These are phyloP conservation scores for Alloplasta piceator DNA, from an alignment of 2,888 invertebrate species.

Conservation along the genomic window DNA sequence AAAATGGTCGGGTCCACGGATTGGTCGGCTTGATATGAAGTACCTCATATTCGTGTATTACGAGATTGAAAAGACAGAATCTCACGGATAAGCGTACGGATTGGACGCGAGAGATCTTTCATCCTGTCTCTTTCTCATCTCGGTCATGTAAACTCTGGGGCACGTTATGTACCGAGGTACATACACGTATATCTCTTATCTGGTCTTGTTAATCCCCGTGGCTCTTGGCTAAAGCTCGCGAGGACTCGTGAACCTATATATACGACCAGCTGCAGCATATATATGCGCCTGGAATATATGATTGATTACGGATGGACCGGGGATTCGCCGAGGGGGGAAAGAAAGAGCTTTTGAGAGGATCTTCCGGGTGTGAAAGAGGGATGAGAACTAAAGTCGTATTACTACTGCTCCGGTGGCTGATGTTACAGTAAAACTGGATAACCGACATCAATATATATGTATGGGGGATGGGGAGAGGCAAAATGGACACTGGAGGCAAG, in stretches of 20 bases:
- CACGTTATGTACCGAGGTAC: not conserved
- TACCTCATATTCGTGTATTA: not conserved
- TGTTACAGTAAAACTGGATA: constrained; percentile 36
- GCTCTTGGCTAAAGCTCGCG: constrained; percentile 31
- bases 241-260: constrained; percentile 19
- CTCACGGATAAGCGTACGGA: constrained; percentile 16
- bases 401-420: constrained; percentile 18
- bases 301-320: constrained; percentile 50
- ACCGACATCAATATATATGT: not conserved
- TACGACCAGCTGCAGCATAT: constrained; percentile 25
- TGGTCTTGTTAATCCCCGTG: constrained; percentile 48
- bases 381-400: constrained; percentile 27
- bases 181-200: constrained; percentile 27
- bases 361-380: constrained; percentile 33
- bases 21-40: too few relatives aligned
- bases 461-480: too few relatives aligned
- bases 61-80: constrained; percentile 13
- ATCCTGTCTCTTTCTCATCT: constrained; percentile 15
- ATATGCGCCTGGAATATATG: constrained; percentile 47
- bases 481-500: too few relatives aligned
- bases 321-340: constrained; percentile 8
- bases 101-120: constrained; percentile 23
- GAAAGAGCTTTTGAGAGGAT: constrained; percentile 37
- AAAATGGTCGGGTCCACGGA: too few relatives aligned
- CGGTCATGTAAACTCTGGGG: not conserved